Evolutionary conservation across 1,140 invertebrate genomes (phyloP).

Genomic region (Drosophila sulfurigaster): DNA sequence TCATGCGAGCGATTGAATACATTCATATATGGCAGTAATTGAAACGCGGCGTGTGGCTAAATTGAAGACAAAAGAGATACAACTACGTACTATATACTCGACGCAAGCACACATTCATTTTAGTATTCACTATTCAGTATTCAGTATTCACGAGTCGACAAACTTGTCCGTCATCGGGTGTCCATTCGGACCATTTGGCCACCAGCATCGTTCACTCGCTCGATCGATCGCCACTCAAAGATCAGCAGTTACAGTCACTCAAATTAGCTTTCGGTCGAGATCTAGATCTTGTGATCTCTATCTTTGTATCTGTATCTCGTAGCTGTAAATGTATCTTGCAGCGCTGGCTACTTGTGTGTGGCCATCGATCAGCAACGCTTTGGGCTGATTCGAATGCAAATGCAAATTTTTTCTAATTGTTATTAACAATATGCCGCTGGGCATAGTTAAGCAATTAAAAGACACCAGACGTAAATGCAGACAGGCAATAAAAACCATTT

Average conservation of each 20-base stretch:
- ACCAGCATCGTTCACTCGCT: slow-evolving; percentile 52
- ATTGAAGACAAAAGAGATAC: slow-evolving; percentile 52
- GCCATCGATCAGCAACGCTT: slow-evolving; percentile 29
- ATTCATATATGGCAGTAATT: slow-evolving; percentile 51
- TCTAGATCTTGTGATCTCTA: slow-evolving; percentile 45
- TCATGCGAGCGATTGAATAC: background rate
- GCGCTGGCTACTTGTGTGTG: slow-evolving; percentile 12
- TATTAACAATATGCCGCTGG: slow-evolving; percentile 79
- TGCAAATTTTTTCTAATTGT: slow-evolving; percentile 77
- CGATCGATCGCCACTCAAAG: slow-evolving; percentile 15
- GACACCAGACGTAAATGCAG: slow-evolving; percentile 49
- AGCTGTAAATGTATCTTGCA: background rate
- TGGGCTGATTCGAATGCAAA: slow-evolving; percentile 56
- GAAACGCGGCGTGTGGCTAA: slow-evolving; percentile 70
- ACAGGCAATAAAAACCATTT: slow-evolving; percentile 27
- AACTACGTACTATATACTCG: background rate
- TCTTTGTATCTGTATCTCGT: slow-evolving; percentile 19
- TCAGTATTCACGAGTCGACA: background rate
- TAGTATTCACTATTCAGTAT: background rate
- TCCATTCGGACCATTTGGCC: slow-evolving; percentile 27
- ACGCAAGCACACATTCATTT: background rate
- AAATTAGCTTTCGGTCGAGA: slow-evolving; percentile 65
- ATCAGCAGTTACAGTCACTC: slow-evolving; percentile 49
- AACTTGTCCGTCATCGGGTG: slow-evolving; percentile 38
- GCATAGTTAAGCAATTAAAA: slow-evolving; percentile 82